These are phyloP conservation scores for Zosterops pallidus DNA, from an alignment of 2,113 vertebrate species.

Conservation along the genomic window DNA sequence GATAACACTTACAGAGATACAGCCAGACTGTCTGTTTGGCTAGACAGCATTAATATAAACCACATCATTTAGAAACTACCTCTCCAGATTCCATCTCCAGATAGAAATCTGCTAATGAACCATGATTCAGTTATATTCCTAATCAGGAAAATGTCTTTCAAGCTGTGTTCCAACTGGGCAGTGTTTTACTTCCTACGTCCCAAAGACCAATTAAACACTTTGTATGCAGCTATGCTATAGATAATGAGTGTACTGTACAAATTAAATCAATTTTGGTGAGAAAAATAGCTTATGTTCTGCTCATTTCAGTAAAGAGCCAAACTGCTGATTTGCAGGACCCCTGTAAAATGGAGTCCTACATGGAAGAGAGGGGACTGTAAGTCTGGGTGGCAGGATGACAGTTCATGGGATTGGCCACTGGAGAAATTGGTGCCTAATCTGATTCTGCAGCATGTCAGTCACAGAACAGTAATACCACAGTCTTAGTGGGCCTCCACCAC, in stretches of 20 bases:
- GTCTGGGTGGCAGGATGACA: not conserved
- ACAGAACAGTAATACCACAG: not conserved
- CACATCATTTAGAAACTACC: conserved; percentile 8
- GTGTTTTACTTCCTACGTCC: conserved; percentile 40
- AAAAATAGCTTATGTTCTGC: conserved; percentile 2
- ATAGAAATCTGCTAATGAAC: conserved; percentile 58
- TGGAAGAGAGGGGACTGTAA: not conserved
- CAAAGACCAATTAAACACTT: conserved; percentile 45
- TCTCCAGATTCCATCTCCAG: conserved; percentile 22
- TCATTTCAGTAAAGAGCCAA: not conserved
- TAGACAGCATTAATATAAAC: conserved; percentile 30
- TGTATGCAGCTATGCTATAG: conserved; percentile 3
- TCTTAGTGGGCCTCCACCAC: not conserved
- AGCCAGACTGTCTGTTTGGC: conserved; percentile 41
- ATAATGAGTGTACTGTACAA: not conserved
- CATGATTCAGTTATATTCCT: conserved; percentile 66
- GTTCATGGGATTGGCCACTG: not conserved
- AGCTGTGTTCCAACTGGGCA: not conserved
- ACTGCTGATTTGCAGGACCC: not conserved
- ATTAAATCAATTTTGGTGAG: not conserved
- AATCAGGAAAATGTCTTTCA: conserved; percentile 59
- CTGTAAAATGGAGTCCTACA: not conserved
- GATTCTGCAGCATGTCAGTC: conserved; percentile 13
- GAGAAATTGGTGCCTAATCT: not conserved
- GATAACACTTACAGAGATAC: conserved; percentile 6